Evolutionary conservation across 2,113 vertebrate genomes (phyloP).

Genomic region (Leptocoma aspasia): DNA sequence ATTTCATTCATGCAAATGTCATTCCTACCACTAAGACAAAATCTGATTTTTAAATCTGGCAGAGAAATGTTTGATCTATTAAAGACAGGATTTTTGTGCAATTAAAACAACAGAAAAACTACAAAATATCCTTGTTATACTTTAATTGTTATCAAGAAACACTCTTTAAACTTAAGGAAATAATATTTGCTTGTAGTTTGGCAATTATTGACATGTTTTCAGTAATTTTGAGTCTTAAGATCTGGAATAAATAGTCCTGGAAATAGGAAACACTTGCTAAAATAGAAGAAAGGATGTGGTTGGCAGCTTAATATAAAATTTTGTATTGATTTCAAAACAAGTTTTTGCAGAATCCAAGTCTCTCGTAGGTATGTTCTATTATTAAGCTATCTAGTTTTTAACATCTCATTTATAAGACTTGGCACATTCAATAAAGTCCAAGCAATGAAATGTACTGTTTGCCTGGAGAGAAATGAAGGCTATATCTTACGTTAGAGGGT

Average conservation of each 20-base stretch:
- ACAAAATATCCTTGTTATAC: background rate
- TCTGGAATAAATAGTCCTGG: background rate
- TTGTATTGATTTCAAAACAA: background rate
- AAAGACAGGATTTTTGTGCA: background rate
- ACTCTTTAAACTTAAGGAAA: background rate
- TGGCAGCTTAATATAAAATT: background rate
- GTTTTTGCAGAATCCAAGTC: background rate
- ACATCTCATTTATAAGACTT: background rate
- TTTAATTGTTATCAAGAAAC: background rate
- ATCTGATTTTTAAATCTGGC: background rate
- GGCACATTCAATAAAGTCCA: background rate
- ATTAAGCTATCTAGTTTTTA: background rate
- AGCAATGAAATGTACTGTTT: background rate
- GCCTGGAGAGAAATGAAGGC: background rate
- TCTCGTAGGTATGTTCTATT: background rate
- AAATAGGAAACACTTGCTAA: background rate
- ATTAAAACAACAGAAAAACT: background rate
- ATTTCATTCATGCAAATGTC: background rate
- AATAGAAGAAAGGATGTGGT: background rate
- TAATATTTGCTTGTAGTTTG: background rate
- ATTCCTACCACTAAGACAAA: background rate
- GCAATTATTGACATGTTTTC: background rate
- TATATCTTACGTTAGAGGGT: slow-evolving; percentile 77
- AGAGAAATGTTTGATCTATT: background rate
- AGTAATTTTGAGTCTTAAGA: background rate